Evolutionary conservation across 1,140 invertebrate species (phyloP), one percentile per base, ranked within the genome.

Genomic region (Drosophila serrata): DNA sequence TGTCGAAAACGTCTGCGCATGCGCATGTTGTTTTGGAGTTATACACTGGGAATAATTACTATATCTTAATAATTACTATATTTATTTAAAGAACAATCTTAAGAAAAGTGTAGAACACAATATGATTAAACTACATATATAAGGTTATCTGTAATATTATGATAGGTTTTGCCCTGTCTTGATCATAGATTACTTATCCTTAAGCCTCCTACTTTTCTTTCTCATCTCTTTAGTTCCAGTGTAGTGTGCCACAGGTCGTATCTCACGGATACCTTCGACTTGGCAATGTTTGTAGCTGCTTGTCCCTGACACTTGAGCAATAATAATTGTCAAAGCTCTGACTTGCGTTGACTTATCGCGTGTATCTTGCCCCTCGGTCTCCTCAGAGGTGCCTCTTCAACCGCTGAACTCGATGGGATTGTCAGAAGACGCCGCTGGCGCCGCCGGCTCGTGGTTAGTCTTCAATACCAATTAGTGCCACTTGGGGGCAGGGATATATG

Each of bases 291-390:
- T 76, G 62, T 55, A 39, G 70, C 42, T 56, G 63, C 61, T 60
- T 68, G 55, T 57, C 48, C 59, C 61, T 86, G 82, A 87, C 82
- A 86, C 79, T 76, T 82, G 75, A 79, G 82, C 82, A 79, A 86
- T 86, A 86, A 86, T 86, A 86, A 86, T 86, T 87, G 82, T 86
- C 82, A 86, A 86, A 86, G 82, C 82, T 79, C 22, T 73, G 79
- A 87, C 82, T 86, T 65, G 64, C 70, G 56, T 67, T 86, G 82
- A 87, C 82, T 82, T 86, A 87, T 87, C 64, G 82, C 37, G 35
- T 51, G 45, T 49, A 62, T 48, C 35, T 61, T 12, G 5, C 22
- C 9, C 9, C 22, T 29, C 27, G 43, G n/a, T 0, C 15, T 24
- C 58, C 39, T 42, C n/a, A 29, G 49, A 65, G 78, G 57, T 67